These are phyloP conservation scores for Tachycineta bicolor DNA, from an alignment of 2,113 vertebrate genomes.

Conservation along the genomic window DNA sequence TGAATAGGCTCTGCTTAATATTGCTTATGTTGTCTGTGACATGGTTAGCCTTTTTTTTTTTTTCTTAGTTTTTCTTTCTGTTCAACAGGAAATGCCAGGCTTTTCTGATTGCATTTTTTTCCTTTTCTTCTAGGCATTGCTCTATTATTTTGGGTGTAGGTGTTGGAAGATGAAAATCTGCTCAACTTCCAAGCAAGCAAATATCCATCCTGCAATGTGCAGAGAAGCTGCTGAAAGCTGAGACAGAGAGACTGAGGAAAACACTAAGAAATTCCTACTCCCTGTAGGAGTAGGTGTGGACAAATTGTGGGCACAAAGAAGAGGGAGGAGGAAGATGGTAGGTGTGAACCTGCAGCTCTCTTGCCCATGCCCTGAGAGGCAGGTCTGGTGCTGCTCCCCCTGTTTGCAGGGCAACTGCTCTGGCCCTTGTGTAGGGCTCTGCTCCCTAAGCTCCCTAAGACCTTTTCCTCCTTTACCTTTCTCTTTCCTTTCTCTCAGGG, in stretches of 20 bases:
- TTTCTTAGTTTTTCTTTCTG: background rate
- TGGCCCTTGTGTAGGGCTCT: background rate
- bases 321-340: background rate
- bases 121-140: background rate
- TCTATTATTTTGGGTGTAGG: fast-evolving
- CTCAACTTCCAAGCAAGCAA: background rate
- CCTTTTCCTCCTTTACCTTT: background rate
- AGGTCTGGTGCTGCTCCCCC: background rate
- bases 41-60: background rate
- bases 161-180: background rate
- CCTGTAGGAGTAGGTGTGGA: no score
- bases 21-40: background rate
- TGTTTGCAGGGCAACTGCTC: background rate
- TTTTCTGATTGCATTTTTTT: background rate
- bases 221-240: background rate
- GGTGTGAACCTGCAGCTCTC: background rate
- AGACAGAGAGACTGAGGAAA: background rate
- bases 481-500: background rate
- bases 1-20: background rate
- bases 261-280: background rate
- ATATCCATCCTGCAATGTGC: background rate
- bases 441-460: background rate
- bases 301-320: background rate
- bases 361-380: background rate
- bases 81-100: background rate